A percentile compares a stretch with the other conserved stretches of the same genome.
phyloP scores from a whole-genome alignment of 2,888 invertebrate genomes.

The Drosophila affinis region DNA sequence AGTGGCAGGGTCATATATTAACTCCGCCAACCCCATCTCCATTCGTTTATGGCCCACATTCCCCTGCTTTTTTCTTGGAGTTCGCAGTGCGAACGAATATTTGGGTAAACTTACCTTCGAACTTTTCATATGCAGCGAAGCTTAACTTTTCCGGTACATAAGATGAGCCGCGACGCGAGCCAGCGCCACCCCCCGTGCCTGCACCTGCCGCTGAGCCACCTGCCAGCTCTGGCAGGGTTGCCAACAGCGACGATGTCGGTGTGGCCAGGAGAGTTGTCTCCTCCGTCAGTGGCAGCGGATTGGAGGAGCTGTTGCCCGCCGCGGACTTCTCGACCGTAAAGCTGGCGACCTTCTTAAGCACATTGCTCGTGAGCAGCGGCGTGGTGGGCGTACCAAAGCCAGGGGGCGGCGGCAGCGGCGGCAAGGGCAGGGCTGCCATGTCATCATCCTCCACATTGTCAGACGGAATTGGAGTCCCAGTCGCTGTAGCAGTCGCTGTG shows the following conservation, averaged over 20 bases:
- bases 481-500: constrained; percentile 6
- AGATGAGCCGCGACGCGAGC: constrained; percentile 87
- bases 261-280: constrained; percentile 60
- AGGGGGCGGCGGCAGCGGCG: constrained; percentile 56
- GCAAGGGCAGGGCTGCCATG: constrained; percentile 49
- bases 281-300: constrained; percentile 17
- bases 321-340: constrained; percentile 89
- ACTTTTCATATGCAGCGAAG: constrained; percentile 94
- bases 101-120: constrained; percentile 90
- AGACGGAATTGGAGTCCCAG: constrained; percentile 25
- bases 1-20: too few species aligned
- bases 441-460: constrained; percentile 49
- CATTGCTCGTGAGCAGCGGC: constrained; percentile 86
- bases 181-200: constrained; percentile 22
- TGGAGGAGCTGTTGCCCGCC: constrained; percentile 47
- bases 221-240: constrained; percentile 41
- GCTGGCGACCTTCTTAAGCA: constrained; percentile 93
- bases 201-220: constrained; percentile 21
- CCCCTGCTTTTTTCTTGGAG: constrained; percentile 5
- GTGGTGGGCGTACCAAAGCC: constrained; percentile 73
- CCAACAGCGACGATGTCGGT: constrained; percentile 37
- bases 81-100: constrained; percentile 27
- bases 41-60: background rate
- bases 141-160: constrained; percentile 94
- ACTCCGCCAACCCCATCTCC: too few species aligned